Evolutionary conservation across 2,113 vertebrate species (phyloP).

Genomic region (Desmodus rotundus): DNA sequence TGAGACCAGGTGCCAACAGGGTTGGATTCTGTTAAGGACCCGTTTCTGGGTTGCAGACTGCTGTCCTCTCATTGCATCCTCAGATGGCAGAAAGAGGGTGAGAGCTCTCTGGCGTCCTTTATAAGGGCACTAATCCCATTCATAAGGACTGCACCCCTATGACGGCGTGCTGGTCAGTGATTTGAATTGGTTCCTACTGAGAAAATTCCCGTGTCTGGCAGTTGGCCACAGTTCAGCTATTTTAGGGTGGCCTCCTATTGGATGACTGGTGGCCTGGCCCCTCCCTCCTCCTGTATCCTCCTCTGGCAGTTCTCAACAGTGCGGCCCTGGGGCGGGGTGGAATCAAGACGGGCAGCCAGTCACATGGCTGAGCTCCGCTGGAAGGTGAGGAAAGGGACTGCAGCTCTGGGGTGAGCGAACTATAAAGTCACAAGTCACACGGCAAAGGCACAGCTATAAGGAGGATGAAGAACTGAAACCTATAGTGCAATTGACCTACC

Average conservation of each 20-base stretch:
- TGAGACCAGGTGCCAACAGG: background rate
- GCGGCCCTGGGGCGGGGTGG: background rate
- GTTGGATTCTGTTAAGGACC: background rate
- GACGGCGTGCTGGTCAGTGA: background rate
- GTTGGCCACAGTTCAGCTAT: background rate
- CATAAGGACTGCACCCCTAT: background rate
- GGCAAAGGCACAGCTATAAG: background rate
- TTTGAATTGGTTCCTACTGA: background rate
- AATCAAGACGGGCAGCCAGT: background rate
- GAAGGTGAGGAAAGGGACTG: background rate
- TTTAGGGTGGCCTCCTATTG: background rate
- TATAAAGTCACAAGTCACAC: background rate
- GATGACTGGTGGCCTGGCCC: background rate
- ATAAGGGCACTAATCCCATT: background rate
- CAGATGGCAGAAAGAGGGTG: background rate
- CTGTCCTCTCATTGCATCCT: background rate
- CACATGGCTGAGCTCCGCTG: background rate
- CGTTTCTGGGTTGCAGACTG: background rate
- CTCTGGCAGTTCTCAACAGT: background rate
- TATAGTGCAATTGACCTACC: rapidly evolving
- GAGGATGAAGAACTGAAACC: background rate
- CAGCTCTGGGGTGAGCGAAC: background rate
- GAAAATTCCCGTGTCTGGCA: background rate
- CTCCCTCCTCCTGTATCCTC: rapidly evolving
- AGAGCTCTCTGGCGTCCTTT: background rate